A percentile compares a stretch with the other conserved stretches of the same genome.
These are phyloP conservation scores for Berghia stephanieae DNA, from an alignment of 1,140 invertebrate genomes.

Conservation along the genomic window DNA sequence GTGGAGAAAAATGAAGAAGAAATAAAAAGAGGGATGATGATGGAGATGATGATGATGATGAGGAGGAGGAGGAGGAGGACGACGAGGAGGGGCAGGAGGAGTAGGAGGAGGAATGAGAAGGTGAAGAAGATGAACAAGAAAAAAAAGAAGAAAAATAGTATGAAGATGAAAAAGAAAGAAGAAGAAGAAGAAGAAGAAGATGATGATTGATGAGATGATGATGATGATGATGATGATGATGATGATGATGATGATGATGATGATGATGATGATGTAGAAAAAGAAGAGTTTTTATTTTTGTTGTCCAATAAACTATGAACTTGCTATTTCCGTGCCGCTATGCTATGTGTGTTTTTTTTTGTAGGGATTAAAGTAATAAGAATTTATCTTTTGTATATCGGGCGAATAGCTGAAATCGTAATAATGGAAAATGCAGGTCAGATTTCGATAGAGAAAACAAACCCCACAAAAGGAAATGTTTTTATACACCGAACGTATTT, in stretches of 20 bases:
- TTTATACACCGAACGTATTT: too few species aligned
- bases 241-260: constrained; percentile 26
- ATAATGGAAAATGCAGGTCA: too few species aligned
- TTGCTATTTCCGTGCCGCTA: too few species aligned
- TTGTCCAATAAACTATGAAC: too few species aligned
- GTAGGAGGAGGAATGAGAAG: background rate
- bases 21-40: constrained; percentile 18
- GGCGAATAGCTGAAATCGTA: background rate
- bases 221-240: constrained; percentile 28
- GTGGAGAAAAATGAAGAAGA: constrained; percentile 5
- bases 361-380: background rate
- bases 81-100: too few species aligned
- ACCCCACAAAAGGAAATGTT: too few species aligned
- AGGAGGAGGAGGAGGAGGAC: too few species aligned
- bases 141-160: background rate
- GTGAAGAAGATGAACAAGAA: constrained; percentile 5
- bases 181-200: constrained; percentile 9
- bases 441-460: too few species aligned
- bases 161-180: constrained; percentile 3
- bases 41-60: too few species aligned
- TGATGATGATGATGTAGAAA: constrained; percentile 10
- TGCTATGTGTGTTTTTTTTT: background rate
- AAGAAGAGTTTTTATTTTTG: too few species aligned
- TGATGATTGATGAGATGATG: constrained; percentile 7
- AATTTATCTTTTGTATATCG: background rate